Evolutionary conservation across 2,797 vertebrate genomes (phyloP), one percentile per base, ranked within the genome.

Genomic region (Anguilla megastoma): DNA sequence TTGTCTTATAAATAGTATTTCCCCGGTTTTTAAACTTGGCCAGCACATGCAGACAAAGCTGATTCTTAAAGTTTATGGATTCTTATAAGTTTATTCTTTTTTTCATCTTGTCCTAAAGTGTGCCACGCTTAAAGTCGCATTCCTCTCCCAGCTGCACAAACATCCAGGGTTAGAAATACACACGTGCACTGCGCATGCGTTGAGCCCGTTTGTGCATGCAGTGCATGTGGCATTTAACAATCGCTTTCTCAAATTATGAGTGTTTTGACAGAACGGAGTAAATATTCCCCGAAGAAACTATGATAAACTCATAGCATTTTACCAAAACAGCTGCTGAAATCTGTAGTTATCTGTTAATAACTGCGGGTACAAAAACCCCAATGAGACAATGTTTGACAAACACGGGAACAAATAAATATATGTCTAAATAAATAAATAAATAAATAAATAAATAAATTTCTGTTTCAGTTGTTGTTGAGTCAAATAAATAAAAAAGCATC

Each of bases 1-100:
- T 92, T 91, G 93, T 97, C 96, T 95, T 95, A 94, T 95, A 97
- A 93, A 95, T 96, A 93, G 92, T 96, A 93, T 95, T 95, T 95
- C 94, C 93, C 93, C 94, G 93, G 92, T 94, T 95, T 94, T 93
- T 95, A 94, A 94, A 94, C 94, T 93, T 95, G 96, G 96, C 97
- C 97, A 96, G 96, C 97, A 97, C 97, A 98, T 98, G 97, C 97
- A 98, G 96, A 97, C 96, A 94, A 94, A 94, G 96, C 94, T 91
- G 94, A 93, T 90, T 91, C 88, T 87, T 41, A 76, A 74, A 85
- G 87, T 89, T 76, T 85, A 89, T 76, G 71, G 87, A 88, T 89
- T 89, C 71, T 89, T 63, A 82, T 86, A 56, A 84, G 86, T 87
- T 90, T 87, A 88, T 91, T 93, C 87, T 86, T 89, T 87, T 86